Percentiles rank a stretch among this genome's conserved stretches.
phyloP scores from a whole-genome alignment of 2,888 invertebrate species.

The Cactoblastis cactorum region DNA sequence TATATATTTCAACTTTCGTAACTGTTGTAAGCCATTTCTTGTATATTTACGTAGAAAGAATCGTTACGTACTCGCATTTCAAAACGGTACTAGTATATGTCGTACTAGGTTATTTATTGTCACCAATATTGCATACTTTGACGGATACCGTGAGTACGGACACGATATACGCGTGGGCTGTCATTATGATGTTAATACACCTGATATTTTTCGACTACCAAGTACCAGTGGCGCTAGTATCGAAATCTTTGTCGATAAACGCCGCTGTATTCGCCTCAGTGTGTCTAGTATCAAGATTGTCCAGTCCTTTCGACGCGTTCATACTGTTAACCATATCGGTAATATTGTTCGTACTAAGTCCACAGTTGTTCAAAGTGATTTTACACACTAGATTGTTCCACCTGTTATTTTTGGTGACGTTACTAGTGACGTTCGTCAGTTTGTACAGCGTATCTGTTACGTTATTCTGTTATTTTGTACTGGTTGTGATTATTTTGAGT shows the following conservation, averaged over 20 bases:
- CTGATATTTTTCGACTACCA: constrained; percentile 96
- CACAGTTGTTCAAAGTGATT: constrained; percentile 84
- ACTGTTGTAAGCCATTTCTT: constrained; percentile 82
- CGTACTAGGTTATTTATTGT: constrained; percentile 91
- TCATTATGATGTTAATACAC: constrained; percentile 92
- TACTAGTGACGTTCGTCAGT: constrained; percentile 67
- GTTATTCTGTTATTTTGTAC: constrained; percentile 80
- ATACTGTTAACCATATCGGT: constrained; percentile 93
- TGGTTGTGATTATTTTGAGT: constrained; percentile 82
- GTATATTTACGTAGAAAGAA: constrained; percentile 65
- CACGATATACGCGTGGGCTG: constrained; percentile 96
- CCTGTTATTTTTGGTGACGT: constrained; percentile 68
- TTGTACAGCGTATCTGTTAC: constrained; percentile 79
- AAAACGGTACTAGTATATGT: constrained; percentile 90
- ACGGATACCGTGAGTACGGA: constrained; percentile 98
- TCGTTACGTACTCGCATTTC: constrained; percentile 77
- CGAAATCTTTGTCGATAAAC: constrained; percentile 94
- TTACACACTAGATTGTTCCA: constrained; percentile 78
- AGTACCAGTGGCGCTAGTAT: constrained; percentile 91
- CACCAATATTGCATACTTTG: constrained; percentile 94
- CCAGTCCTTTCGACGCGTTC: constrained; percentile 92
- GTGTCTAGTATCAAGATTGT: constrained; percentile 94
- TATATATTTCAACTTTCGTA: constrained; percentile 75
- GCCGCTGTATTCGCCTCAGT: constrained; percentile 97
- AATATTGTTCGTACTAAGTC: constrained; percentile 92